phyloP scores from a whole-genome alignment of 2,797 vertebrate species.

The Decapterus maruadsi region DNA sequence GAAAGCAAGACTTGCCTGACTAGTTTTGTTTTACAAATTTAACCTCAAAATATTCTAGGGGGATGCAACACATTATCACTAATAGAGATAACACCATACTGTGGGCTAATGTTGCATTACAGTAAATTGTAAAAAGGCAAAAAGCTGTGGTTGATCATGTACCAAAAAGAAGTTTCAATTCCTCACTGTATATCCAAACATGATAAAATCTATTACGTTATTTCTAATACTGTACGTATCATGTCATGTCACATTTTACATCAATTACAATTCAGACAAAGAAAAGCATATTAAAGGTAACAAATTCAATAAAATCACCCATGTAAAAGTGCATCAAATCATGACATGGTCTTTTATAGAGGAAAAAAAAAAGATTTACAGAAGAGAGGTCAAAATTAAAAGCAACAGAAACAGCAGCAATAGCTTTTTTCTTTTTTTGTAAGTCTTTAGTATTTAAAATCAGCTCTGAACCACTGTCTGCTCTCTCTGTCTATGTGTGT shows the following conservation, averaged over 20 bases:
- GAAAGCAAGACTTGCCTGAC: neutral
- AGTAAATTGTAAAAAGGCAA: neutral
- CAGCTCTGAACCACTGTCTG: constrained; percentile 23
- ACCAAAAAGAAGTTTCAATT: neutral
- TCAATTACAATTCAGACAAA: neutral
- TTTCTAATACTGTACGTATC: no score
- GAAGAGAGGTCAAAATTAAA: neutral
- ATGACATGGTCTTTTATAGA: neutral
- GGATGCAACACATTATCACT: neutral
- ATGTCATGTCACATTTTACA: neutral
- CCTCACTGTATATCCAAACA: no score
- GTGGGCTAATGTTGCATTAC: neutral
- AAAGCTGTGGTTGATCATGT: no score
- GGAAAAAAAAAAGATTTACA: constrained; percentile 5
- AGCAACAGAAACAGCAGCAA: constrained; percentile 1
- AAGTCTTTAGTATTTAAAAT: constrained; percentile 29
- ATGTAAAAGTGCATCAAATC: neutral
- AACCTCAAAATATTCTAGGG: neutral
- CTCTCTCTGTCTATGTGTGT: neutral
- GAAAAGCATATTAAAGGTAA: neutral
- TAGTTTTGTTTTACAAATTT: neutral
- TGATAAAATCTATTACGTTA: neutral
- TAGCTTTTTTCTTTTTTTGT: constrained; percentile 17
- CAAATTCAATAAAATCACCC: neutral
- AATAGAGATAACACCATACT: neutral